These are phyloP conservation scores for Heliothis virescens DNA, from an alignment of 1,140 invertebrate species.

Conservation along the genomic window DNA sequence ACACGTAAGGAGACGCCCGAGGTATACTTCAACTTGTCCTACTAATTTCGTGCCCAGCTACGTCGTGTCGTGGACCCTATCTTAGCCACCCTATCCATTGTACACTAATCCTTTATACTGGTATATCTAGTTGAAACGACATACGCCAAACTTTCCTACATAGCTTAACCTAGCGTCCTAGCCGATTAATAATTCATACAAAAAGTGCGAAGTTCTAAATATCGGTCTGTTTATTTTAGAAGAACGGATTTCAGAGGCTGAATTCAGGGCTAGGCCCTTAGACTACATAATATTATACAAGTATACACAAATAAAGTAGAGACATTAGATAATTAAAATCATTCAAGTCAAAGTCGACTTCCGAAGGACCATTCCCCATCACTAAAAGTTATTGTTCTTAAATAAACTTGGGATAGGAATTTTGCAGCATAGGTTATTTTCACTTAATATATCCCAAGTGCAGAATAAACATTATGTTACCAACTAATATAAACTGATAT, in stretches of 20 bases:
- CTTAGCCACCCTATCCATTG: slow-evolving; percentile 17
- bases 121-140: slow-evolving; percentile 1
- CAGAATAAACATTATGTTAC: too few species aligned
- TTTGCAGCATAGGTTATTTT: too few species aligned
- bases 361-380: too few species aligned
- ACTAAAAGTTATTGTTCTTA: too few species aligned
- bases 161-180: slow-evolving; percentile 49
- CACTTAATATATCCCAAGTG: too few species aligned
- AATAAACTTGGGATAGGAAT: too few species aligned
- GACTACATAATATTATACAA: neutral
- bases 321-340: too few species aligned
- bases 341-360: too few species aligned
- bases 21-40: neutral
- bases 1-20: neutral
- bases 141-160: slow-evolving; percentile 21
- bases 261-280: neutral
- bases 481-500: neutral
- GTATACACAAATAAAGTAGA: too few species aligned
- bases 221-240: slow-evolving; percentile 16
- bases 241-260: slow-evolving; percentile 15
- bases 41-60: slow-evolving; percentile 23
- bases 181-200: neutral
- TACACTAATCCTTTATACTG: neutral
- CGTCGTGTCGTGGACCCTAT: slow-evolving; percentile 28
- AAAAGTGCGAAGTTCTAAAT: slow-evolving; percentile 1